Conservation (phyloP, 2,797 vertebrate genomes). For the Eulemur coronatus region DNA sequence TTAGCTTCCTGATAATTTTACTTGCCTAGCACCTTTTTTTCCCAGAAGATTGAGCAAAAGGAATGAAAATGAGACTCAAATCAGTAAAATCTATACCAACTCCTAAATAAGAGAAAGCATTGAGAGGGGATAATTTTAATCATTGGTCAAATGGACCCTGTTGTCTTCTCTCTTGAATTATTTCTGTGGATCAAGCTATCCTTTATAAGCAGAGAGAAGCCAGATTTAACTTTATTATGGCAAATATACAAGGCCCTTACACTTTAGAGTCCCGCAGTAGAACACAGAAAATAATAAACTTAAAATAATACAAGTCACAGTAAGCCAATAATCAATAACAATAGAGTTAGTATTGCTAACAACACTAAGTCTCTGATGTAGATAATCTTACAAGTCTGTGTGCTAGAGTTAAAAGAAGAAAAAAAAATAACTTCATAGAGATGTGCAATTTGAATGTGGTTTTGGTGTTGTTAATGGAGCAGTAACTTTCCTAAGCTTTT, state of each 20-base stretch:
- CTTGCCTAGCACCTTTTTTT: neutral
- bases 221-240: neutral
- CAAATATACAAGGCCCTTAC: neutral
- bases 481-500: slow-evolving; percentile 61
- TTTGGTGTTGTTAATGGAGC: slow-evolving; percentile 43
- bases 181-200: neutral
- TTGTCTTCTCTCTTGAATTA: neutral
- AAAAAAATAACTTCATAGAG: neutral
- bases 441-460: neutral
- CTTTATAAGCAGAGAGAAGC: neutral
- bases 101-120: neutral
- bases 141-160: neutral
- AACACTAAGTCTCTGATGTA: neutral
- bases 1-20: neutral
- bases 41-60: neutral
- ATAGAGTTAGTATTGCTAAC: neutral
- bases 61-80: neutral
- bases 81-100: neutral
- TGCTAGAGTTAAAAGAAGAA: neutral
- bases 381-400: neutral
- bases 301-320: slow-evolving; percentile 15
- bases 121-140: neutral
- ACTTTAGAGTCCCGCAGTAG: neutral
- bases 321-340: slow-evolving; percentile 31
- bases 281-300: neutral